Evolutionary conservation across 2,797 vertebrate species (phyloP).

Genomic region (Peromyscus aztecus): DNA sequence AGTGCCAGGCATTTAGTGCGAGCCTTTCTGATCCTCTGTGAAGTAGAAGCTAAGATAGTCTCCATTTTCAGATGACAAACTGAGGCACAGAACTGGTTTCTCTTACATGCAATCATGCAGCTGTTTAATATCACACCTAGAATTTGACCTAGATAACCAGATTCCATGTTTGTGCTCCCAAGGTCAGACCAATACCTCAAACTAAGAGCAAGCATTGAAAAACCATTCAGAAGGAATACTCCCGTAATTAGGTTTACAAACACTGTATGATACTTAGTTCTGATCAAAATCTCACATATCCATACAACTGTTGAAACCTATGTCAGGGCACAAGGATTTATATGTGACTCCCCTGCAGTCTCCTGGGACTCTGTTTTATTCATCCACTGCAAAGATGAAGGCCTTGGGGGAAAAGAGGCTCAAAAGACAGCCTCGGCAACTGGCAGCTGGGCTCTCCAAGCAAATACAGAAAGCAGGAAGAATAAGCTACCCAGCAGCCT

Average conservation of each 20-base stretch:
- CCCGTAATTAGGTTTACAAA: conserved; percentile 14
- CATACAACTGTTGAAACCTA: not conserved
- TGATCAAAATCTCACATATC: not conserved
- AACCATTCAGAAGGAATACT: not conserved
- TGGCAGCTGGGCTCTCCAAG: not conserved
- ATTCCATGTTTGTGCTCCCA: not conserved
- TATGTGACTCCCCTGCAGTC: not conserved
- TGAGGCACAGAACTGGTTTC: not conserved
- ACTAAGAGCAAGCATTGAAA: not conserved
- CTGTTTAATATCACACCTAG: not conserved
- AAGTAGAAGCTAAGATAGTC: not conserved
- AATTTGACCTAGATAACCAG: not conserved
- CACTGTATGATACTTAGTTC: not conserved
- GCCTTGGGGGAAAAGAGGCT: not conserved
- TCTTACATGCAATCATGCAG: not conserved
- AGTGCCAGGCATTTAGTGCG: not conserved
- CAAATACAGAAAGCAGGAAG: not conserved
- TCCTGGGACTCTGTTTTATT: not conserved
- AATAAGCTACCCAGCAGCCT: not conserved
- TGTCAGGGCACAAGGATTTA: not conserved
- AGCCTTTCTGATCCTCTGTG: not conserved
- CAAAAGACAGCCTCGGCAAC: not conserved
- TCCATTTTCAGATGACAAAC: not conserved
- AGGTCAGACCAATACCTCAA: not conserved
- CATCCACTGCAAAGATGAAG: no score